phyloP scores from a whole-genome alignment of 2,113 vertebrate species.

The Aphyosemion australe region DNA sequence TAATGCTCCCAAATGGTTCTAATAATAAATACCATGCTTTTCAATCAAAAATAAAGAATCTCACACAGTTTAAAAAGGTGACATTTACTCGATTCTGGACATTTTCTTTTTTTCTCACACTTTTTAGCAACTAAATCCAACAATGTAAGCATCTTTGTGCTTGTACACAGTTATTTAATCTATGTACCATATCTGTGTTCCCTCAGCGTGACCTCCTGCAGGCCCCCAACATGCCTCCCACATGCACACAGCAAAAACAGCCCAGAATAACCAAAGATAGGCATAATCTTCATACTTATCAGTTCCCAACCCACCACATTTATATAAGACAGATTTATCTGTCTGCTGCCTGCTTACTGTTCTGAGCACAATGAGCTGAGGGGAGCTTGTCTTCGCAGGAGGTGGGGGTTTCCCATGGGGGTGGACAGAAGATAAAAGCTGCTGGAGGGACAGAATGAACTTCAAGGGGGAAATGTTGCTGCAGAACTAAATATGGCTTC shows the following conservation, averaged over 20 bases:
- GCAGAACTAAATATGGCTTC: background rate
- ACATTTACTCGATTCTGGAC: background rate
- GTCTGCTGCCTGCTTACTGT: conserved; percentile 64
- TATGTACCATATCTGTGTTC: too few relatives aligned
- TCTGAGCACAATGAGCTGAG: conserved; percentile 40
- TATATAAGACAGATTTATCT: conserved; percentile 33
- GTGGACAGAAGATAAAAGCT: conserved; percentile 34
- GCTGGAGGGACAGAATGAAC: conserved; percentile 18
- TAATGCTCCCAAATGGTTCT: background rate
- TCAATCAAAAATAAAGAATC: too few relatives aligned
- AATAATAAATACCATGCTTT: background rate
- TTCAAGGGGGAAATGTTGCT: background rate
- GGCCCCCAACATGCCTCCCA: background rate
- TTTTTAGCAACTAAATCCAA: too few relatives aligned
- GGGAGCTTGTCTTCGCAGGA: conserved; percentile 27
- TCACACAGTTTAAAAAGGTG: background rate
- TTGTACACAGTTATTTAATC: too few relatives aligned
- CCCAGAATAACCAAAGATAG: conserved; percentile 83
- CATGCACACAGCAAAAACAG: conserved; percentile 39
- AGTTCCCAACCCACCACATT: conserved; percentile 59
- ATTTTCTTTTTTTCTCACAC: too few relatives aligned
- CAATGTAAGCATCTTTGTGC: too few relatives aligned
- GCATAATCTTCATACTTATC: conserved; percentile 81
- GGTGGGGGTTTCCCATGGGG: conserved; percentile 45
- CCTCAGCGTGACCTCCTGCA: too few relatives aligned